Conservation (phyloP, 2,888 invertebrate species). For the Linnaemya vulpina region DNA sequence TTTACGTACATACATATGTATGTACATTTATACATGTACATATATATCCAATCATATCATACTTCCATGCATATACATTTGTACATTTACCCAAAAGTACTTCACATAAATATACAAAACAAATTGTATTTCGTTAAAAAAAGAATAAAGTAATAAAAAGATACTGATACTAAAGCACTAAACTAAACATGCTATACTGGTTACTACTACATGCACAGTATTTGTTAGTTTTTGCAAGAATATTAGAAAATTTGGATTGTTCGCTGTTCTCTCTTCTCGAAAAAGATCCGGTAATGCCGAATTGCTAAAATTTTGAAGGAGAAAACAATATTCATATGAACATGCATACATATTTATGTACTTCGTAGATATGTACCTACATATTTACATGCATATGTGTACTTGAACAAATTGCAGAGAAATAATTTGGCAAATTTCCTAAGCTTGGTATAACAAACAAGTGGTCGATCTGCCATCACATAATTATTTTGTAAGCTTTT, state of each 20-base stretch:
- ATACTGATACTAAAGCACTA: slow-evolving; percentile 1
- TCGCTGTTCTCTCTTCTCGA: not conserved
- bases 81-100: slow-evolving; percentile 4
- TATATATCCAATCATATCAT: slow-evolving; percentile 24
- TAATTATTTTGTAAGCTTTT: not conserved
- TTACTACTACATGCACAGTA: not conserved
- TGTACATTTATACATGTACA: slow-evolving; percentile 46
- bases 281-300: not conserved
- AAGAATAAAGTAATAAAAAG: slow-evolving; percentile 3
- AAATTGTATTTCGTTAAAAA: slow-evolving; percentile 12
- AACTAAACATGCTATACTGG: slow-evolving; percentile 6
- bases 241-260: not conserved
- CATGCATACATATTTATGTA: too few species aligned
- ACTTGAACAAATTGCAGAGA: not conserved
- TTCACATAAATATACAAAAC: slow-evolving; percentile 18
- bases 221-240: not conserved
- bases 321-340: not conserved
- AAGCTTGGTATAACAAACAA: slow-evolving; percentile 21
- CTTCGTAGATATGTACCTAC: too few species aligned
- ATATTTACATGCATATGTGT: too few species aligned
- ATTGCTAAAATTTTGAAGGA: not conserved
- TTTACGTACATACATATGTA: slow-evolving; percentile 1
- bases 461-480: not conserved
- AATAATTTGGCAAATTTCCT: slow-evolving; percentile 6
- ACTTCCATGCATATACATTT: not conserved